Conservation (phyloP, 2,888 invertebrate genomes). For the Polydrusus tereticollis region DNA sequence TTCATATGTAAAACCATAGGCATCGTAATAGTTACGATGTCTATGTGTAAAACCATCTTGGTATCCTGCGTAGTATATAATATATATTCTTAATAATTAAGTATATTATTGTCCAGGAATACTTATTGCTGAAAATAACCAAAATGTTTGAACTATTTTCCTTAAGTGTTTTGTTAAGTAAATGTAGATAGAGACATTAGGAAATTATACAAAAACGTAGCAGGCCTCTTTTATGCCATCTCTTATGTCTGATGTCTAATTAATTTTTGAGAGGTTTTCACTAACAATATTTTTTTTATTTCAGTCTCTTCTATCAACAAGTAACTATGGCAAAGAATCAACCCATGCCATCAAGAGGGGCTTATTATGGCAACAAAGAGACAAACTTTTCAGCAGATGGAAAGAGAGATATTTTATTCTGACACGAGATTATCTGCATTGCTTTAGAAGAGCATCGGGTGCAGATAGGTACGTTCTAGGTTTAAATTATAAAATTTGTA, state of each 20-base stretch:
- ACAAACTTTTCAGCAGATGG: constrained; percentile 76
- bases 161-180: too few species aligned
- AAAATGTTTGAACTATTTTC: too few species aligned
- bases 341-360: constrained; percentile 75
- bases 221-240: not conserved
- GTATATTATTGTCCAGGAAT: too few species aligned
- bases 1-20: too few species aligned
- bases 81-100: too few species aligned
- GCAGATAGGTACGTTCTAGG: constrained; percentile 37
- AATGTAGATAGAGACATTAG: too few species aligned
- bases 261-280: not conserved
- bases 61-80: too few species aligned
- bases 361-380: constrained; percentile 75
- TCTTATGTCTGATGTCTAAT: not conserved
- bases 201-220: too few species aligned
- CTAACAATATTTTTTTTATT: constrained; percentile 53
- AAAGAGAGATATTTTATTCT: constrained; percentile 77
- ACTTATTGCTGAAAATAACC: too few species aligned
- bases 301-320: constrained; percentile 63
- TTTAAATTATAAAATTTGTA: too few species aligned
- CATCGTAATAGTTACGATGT: too few species aligned
- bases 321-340: constrained; percentile 63
- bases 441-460: constrained; percentile 75
- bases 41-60: too few species aligned
- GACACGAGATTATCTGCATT: constrained; percentile 76